phyloP scores from a whole-genome alignment of 1,140 invertebrate species.

The Asobara japonica region DNA sequence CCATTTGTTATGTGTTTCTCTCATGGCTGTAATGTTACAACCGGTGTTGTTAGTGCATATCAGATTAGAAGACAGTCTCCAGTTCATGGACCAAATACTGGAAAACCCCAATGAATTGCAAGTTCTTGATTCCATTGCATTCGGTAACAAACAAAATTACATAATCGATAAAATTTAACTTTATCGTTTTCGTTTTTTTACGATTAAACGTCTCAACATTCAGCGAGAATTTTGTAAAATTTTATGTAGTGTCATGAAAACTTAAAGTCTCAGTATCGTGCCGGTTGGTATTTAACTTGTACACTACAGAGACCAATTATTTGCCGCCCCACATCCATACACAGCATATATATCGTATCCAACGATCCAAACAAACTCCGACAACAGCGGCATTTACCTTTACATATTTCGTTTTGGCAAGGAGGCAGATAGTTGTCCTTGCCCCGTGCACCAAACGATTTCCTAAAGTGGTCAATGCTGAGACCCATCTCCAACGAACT shows the following conservation, averaged over 20 bases:
- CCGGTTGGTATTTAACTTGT: background rate
- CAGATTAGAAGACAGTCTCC: no score
- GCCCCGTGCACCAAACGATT: conserved; percentile 15
- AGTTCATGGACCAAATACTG: no score
- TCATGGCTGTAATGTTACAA: no score
- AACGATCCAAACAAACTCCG: conserved; percentile 3
- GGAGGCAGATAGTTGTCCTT: conserved; percentile 15
- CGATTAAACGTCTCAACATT: no score
- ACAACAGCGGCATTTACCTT: conserved; percentile 20
- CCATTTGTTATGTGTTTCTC: no score
- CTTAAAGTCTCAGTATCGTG: background rate
- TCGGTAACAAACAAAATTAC: no score
- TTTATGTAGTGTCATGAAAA: background rate
- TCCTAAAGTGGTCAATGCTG: conserved; percentile 28
- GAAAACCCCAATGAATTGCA: no score
- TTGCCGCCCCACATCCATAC: conserved; percentile 11
- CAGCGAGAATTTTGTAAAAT: background rate
- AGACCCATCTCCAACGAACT: conserved; percentile 9
- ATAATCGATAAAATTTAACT: no score
- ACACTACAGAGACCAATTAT: conserved; percentile 16
- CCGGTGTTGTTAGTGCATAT: no score
- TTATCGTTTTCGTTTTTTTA: no score
- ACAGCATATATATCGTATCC: background rate
- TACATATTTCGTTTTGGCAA: conserved; percentile 23
- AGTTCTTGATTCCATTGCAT: no score